Evolutionary conservation across 1,140 invertebrate genomes (phyloP), one percentile per base, ranked within the genome.

Genomic region (Lutraria rhynchaena): DNA sequence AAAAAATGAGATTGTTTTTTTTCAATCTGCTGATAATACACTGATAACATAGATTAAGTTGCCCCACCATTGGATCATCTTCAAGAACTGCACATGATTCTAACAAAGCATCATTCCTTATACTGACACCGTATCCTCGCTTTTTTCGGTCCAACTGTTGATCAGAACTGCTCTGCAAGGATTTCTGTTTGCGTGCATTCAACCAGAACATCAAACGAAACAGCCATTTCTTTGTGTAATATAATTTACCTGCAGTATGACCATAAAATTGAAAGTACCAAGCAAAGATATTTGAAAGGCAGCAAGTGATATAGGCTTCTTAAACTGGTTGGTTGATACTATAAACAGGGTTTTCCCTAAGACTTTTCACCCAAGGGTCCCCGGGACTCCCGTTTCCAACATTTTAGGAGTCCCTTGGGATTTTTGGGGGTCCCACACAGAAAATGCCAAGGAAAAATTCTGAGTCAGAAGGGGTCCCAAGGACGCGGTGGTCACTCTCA

Each of bases 31-130:
- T 17, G 31, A 31, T 3, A 13, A 29, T 9, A 9, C 7, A 11
- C 15, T 9, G 15, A 37, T 9, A 63, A 11, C 60, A 33, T 11
- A 4, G 15, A 9, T 49, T 19, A 13, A 19, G 17, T 24, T 13
- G 15, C 63, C 77, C 82, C 53, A 87, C 86, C 75, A 41, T 46
- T 15, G 74, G 67, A 71, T 86, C 51, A 58, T 77, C 44, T 31
- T 63, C 75, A 24, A 86, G 46, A 13, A 37, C 58, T 41, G 85
- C 85, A 75, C 78, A 80, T 3, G 19, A 24, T 37, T 87, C 86
- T 77, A 87, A 82, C 1, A 46, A 27, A 24, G 44, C 35, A 44
- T 73, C 69, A 33, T 33, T 24, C n/a, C 49, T 31, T 3, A 75
- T 77, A n/a, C 73, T 29, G 17, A 49, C 35, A 24, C 44, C 75